Evolutionary conservation across 2,888 invertebrate species (phyloP), one percentile per base, ranked within the genome.

Genomic region (Torymus tubicola): DNA sequence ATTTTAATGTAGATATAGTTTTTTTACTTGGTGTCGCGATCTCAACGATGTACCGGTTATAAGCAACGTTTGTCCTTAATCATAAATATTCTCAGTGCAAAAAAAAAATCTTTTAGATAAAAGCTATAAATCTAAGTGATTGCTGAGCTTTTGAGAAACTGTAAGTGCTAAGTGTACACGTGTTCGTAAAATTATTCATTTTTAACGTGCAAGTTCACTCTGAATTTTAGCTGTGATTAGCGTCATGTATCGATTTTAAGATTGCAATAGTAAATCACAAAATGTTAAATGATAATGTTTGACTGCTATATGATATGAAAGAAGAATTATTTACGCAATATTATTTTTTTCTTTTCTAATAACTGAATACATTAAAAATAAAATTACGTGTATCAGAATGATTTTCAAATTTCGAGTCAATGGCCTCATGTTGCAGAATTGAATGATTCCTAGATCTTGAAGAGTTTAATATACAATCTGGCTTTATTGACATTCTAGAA

Each of bases 101-200:
- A 71, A 71, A 71, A 71, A 53, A 78, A 12, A 75, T 31, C 42
- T 61, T 18, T 11, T 31, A 57, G 74, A 78, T 74, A 74, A 73
- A 73, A 58, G 61, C 50, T 63, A 31, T 82, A 78, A 80, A 80
- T 82, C 72, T 24, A 13, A 57, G 50, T 21, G 64, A 67, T 57
- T 65, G 12, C 58, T 69, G 8, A 58, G 64, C 63, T 57, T 74
- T 67, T 13, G 14, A 52, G 67, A 72, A 72, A 72, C 14, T 64
- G 2, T 13, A 1, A 74, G 21, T 65, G 10, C 12, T 21, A 74
- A 58, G 5, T 16, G n/a, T 50, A 14, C 13, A 5, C 24, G 5
- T 42, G 42, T 8, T 42, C 42, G 42, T 8, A 42, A 42, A 42
- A 31, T 31, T 31, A 31, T 31, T 31, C 31, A 31, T 31, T 31